These are phyloP conservation scores for Microplitis deprimator DNA, from an alignment of 2,888 invertebrate species.

Conservation along the genomic window DNA sequence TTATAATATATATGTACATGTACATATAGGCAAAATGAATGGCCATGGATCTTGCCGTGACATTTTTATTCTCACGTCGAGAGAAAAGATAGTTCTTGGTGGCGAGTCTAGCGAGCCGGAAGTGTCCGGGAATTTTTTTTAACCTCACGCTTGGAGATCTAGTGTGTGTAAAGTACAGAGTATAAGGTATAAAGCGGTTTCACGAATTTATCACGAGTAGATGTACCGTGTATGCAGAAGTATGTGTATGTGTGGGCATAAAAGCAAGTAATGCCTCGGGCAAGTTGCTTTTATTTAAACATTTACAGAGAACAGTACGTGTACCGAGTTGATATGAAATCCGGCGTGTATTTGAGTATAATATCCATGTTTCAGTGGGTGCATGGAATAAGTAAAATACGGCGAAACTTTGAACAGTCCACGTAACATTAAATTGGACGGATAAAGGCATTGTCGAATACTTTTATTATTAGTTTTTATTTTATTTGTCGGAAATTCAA, in stretches of 20 bases:
- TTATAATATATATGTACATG: background rate
- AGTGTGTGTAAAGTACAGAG: background rate
- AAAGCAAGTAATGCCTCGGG: background rate
- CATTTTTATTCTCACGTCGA: constrained; percentile 35
- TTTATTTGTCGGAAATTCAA: background rate
- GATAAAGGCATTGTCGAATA: background rate
- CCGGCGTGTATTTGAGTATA: background rate
- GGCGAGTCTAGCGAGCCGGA: constrained; percentile 14
- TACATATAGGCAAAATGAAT: constrained; percentile 13
- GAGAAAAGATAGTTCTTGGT: constrained; percentile 13
- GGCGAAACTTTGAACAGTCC: background rate
- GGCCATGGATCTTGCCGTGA: constrained; percentile 27
- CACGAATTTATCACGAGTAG: constrained; percentile 14
- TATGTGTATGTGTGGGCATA: background rate
- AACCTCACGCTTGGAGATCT: constrained; percentile 1
- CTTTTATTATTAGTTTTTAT: background rate
- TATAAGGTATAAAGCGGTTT: background rate
- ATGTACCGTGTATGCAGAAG: background rate
- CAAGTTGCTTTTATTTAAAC: background rate
- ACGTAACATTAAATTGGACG: background rate
- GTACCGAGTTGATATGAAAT: background rate
- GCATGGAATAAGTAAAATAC: background rate
- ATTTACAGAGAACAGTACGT: background rate
- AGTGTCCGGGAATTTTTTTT: constrained; percentile 17
- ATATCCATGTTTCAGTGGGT: background rate